phyloP scores from a whole-genome alignment of 1,140 invertebrate species.

The Phymorhynchus buccinoides region DNA sequence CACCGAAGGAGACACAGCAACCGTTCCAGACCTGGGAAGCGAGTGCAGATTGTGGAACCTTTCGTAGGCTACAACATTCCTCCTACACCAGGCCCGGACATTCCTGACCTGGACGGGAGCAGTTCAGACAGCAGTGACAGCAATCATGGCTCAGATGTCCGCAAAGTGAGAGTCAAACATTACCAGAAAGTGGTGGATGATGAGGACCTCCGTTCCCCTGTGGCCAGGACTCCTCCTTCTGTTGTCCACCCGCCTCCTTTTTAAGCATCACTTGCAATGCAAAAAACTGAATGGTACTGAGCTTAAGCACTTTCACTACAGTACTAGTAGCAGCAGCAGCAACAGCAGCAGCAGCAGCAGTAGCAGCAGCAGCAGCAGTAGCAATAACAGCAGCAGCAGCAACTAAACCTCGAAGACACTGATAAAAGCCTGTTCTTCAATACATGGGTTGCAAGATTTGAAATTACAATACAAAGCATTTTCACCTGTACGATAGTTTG shows the following conservation, averaged over 20 bases:
- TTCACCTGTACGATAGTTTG: no score
- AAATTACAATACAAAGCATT: no score
- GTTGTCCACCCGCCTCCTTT: not conserved
- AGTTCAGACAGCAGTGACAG: not conserved
- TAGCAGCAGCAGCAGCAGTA: no score
- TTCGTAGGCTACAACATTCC: not conserved
- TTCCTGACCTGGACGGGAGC: not conserved
- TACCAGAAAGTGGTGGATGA: not conserved
- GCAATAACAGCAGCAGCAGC: no score
- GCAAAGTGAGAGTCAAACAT: not conserved
- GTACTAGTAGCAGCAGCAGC: no score
- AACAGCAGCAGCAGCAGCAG: no score
- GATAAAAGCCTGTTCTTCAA: no score
- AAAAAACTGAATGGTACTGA: no score
- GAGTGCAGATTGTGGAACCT: not conserved
- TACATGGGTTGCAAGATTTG: no score
- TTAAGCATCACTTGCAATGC: no score
- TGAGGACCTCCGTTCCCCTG: not conserved
- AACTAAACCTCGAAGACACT: no score
- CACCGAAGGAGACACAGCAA: not conserved
- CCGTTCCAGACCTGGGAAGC: not conserved
- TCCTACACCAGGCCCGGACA: not conserved
- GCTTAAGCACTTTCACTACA: no score
- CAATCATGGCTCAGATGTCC: not conserved
- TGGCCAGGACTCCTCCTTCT: not conserved